Evolutionary conservation across 2,888 invertebrate genomes (phyloP).

Genomic region (Eubasilissa splendida): DNA sequence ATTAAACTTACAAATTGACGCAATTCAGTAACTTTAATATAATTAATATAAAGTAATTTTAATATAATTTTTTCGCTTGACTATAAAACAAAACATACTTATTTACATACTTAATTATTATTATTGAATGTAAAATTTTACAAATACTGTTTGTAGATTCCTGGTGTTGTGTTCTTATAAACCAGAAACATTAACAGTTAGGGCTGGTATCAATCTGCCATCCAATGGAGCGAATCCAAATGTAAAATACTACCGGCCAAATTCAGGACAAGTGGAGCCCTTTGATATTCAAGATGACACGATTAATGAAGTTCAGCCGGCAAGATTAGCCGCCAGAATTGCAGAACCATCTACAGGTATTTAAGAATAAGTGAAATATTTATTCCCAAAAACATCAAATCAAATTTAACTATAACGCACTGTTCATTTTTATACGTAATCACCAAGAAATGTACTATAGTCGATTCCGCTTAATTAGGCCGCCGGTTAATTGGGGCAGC

Average conservation of each 20-base stretch:
- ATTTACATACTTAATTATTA: background rate
- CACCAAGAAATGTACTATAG: no score
- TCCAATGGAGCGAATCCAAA: slow-evolving; percentile 72
- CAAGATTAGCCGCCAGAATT: slow-evolving; percentile 66
- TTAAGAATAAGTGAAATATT: background rate
- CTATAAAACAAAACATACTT: background rate
- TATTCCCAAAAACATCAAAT: no score
- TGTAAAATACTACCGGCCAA: slow-evolving; percentile 67
- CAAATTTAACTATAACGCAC: no score
- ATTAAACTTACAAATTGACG: slow-evolving; percentile 46
- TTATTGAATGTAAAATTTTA: no score
- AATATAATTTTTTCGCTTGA: background rate
- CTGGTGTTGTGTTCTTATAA: slow-evolving; percentile 87
- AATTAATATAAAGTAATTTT: background rate
- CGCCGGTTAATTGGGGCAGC: no score
- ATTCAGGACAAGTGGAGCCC: slow-evolving; percentile 68
- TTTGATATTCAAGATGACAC: slow-evolving; percentile 67
- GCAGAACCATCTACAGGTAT: slow-evolving; percentile 62
- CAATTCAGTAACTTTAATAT: background rate
- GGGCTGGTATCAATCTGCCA: slow-evolving; percentile 83
- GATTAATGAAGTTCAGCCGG: slow-evolving; percentile 70
- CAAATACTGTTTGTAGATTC: slow-evolving; percentile 70
- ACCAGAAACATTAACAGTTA: slow-evolving; percentile 85
- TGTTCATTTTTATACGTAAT: no score
- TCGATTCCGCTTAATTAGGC: no score